Evolutionary conservation across 2,888 invertebrate genomes (phyloP), one percentile per base, ranked within the genome.

Genomic region (Fabriciana adippe): DNA sequence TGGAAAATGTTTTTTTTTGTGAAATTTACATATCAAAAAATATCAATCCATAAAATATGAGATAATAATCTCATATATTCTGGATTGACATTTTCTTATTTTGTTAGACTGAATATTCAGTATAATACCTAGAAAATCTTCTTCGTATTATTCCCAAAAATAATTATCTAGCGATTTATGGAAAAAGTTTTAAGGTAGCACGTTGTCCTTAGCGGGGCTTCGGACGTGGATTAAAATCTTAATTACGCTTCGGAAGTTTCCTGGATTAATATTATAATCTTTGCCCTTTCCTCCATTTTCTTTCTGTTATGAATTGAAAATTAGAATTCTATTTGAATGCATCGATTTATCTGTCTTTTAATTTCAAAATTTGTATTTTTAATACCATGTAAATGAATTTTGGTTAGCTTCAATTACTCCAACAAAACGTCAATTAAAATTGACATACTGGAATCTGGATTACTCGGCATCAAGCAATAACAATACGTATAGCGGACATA

Each of bases 211-310:
- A 78, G 77, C 78, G 77, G 74, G 80, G 78, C 79, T 81, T 78
- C 78, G 75, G 73, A 72, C 78, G 78, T 74, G 85, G 88, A 90
- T 90, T 88, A 86, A 87, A 89, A 90, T 89, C 88, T 89, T 89
- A 89, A 90, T 89, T 86, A 85, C 84, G 80, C 70, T 75, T 81
- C 79, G 55, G 76, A 87, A 89, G 81, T 89, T 89, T 83, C 80
- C 76, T 73, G 83, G 81, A 86, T 88, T 86, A 83, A 88, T 86
- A 85, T 85, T 82, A 83, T 86, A 86, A 88, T 85, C 83, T 85
- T 79, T 76, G 78, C 76, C 78, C 79, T 79, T 76, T 77, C 74
- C 75, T 75, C 72, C 76, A 78, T 77, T 76, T 74, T 82, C 77
- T 74, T 78, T 78, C 72, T 74, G 71, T 75, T 75, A 75, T 76